A percentile compares a stretch with the other conserved stretches of the same genome.
phyloP scores from a whole-genome alignment of 2,113 vertebrate species.

The Gila orcuttii region DNA sequence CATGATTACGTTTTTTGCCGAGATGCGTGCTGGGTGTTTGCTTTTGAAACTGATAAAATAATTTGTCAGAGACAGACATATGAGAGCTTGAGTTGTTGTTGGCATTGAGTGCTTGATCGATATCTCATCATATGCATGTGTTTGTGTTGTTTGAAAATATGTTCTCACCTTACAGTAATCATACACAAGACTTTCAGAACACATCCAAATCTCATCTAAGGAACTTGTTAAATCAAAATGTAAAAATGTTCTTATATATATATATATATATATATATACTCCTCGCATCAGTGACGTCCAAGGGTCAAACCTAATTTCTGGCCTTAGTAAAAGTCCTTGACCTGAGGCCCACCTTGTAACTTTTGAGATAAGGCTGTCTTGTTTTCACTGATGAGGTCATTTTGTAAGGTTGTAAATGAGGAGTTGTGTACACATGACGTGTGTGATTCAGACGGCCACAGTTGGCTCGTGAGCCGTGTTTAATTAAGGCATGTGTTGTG shows the following conservation, averaged over 20 bases:
- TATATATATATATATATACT: background rate
- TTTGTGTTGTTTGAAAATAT: conserved; percentile 47
- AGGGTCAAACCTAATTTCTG: background rate
- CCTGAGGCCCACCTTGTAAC: background rate
- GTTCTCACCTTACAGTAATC: conserved; percentile 40
- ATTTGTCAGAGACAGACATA: conserved; percentile 21
- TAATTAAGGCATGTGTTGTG: conserved; percentile 60
- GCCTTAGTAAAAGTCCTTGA: background rate
- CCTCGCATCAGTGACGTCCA: no score
- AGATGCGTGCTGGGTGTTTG: background rate
- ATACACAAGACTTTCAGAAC: background rate
- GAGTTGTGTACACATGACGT: background rate
- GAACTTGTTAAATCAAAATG: no score
- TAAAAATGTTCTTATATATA: no score
- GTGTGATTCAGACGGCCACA: background rate
- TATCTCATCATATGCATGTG: conserved; percentile 38
- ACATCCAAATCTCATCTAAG: background rate
- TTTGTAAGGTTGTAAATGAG: background rate
- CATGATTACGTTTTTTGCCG: background rate
- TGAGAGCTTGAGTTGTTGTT: conserved; percentile 6
- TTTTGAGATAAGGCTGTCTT: background rate
- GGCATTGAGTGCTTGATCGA: conserved; percentile 30
- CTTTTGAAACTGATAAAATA: background rate
- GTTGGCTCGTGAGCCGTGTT: conserved; percentile 49
- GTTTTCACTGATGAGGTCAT: background rate